Evolutionary conservation across 2,113 vertebrate species (phyloP).

Genomic region (Hiodon alosoides): DNA sequence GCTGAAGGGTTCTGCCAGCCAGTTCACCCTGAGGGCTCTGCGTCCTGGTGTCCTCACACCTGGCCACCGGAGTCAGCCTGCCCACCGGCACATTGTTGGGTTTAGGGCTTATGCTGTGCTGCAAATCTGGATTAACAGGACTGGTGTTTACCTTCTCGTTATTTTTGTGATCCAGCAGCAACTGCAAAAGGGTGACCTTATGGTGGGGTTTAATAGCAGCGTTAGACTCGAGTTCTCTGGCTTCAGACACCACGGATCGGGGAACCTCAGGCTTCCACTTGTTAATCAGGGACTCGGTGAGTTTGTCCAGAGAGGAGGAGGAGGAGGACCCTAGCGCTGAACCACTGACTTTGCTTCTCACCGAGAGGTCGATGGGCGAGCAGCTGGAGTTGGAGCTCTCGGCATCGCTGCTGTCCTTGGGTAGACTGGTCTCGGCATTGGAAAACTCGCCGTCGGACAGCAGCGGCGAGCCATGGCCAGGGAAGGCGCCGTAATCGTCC

Average conservation of each 20-base stretch:
- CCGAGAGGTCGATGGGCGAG: conserved; percentile 78
- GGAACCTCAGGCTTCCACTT: conserved; percentile 75
- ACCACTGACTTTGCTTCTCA: conserved; percentile 67
- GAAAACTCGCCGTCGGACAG: conserved; percentile 73
- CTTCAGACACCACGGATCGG: conserved; percentile 52
- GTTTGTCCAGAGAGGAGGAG: conserved; percentile 63
- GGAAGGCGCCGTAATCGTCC: conserved; percentile 61
- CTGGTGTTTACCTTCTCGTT: conserved; percentile 60
- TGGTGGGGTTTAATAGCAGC: conserved; percentile 74
- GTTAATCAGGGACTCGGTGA: conserved; percentile 72
- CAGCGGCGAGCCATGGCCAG: conserved; percentile 66
- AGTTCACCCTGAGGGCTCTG: conserved; percentile 63
- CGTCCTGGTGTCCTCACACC: conserved; percentile 46
- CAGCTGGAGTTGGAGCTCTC: conserved; percentile 79
- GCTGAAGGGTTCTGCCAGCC: conserved; percentile 44
- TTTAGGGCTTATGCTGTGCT: conserved; percentile 53
- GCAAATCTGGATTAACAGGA: conserved; percentile 60
- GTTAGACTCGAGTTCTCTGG: conserved; percentile 61
- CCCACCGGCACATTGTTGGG: conserved; percentile 56
- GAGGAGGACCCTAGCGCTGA: conserved; percentile 49
- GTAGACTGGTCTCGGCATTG: conserved; percentile 74
- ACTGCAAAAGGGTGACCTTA: conserved; percentile 77
- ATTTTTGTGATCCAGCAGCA: conserved; percentile 78
- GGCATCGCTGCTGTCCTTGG: conserved; percentile 76
- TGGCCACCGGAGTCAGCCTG: conserved; percentile 41